A percentile compares a stretch with the other conserved stretches of the same genome.
Conservation (phyloP, 2,797 vertebrate species). For the Leptatherina wallacei region DNA sequence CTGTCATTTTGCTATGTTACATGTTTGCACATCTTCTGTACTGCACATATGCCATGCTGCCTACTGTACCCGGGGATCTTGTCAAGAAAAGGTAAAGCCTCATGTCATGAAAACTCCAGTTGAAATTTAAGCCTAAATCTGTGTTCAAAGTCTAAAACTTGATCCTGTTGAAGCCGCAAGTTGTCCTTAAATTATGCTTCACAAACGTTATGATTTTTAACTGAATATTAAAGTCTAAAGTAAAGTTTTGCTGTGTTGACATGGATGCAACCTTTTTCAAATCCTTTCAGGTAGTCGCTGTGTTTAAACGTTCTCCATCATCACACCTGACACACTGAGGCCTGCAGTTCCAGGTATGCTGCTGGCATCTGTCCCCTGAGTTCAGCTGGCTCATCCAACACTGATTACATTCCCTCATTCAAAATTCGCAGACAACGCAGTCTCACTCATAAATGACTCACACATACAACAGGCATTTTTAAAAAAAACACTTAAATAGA, state of each 20-base stretch:
- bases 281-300: background rate
- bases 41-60: too few relatives aligned
- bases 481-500: background rate
- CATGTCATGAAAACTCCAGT: too few relatives aligned
- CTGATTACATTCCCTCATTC: constrained; percentile 18
- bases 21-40: too few relatives aligned
- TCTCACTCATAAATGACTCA: background rate
- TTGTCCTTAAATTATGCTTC: too few relatives aligned
- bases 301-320: background rate
- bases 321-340: constrained; percentile 72
- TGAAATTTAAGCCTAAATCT: too few relatives aligned
- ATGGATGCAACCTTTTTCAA: background rate
- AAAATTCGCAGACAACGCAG: background rate
- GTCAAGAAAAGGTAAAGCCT: too few relatives aligned
- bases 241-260: background rate
- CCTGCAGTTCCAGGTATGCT: constrained; percentile 65
- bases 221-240: too few relatives aligned
- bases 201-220: too few relatives aligned
- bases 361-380: constrained; percentile 59
- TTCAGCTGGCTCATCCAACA: constrained; percentile 50
- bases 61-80: too few relatives aligned
- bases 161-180: too few relatives aligned
- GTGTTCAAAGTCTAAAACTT: too few relatives aligned
- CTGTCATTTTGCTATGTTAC: too few relatives aligned
- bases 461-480: background rate